Evolutionary conservation across 1,140 invertebrate genomes (phyloP), one percentile per base, ranked within the genome.

Genomic region (Limonius californicus): DNA sequence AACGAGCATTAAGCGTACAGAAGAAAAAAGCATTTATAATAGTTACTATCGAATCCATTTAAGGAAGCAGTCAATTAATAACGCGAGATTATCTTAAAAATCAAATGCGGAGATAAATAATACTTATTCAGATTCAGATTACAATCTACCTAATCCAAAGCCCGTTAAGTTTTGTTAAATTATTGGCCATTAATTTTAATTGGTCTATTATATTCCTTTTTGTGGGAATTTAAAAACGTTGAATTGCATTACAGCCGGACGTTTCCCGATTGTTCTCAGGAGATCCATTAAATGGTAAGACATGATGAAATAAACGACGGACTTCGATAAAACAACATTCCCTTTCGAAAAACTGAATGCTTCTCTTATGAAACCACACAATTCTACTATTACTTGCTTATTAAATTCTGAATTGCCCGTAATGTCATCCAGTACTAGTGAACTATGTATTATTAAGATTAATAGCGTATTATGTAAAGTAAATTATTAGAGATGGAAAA

Each of bases 131-230:
- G 54, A 16, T 32, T n/a, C 54, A n/a, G 54, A 55, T 55, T 55
- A 55, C 27, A 55, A 32, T 55, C 27, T 23, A 23, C 27, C 12
- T 27, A 55, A 55, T 57, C 35, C 18, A 35, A 30, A 42, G 20
- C 54, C 53, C 32, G 59, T 54, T 59, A 59, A 59, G 39, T 47
- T 47, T 59, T 50, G 21, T 59, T 47, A 43, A 59, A 59, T 59
- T 59, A 59, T 59, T 59, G 57, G 16, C 21, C 59, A 60, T 60
- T 60, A 60, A 60, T 60, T 60, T 60, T 60, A 60, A 60, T 60
- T 60, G 59, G 57, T 47, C 57, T 59, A 59, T 59, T 59, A 59
- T 59, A 50, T 59, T 59, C 57, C 57, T 59, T 59, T 59, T 59
- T 59, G 57, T 42, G 21, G 43, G 14, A 50, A 45, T 59, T 59